Evolutionary conservation across 2,888 invertebrate genomes (phyloP), one percentile per base, ranked within the genome.

Genomic region (Antheraea assamensis): DNA sequence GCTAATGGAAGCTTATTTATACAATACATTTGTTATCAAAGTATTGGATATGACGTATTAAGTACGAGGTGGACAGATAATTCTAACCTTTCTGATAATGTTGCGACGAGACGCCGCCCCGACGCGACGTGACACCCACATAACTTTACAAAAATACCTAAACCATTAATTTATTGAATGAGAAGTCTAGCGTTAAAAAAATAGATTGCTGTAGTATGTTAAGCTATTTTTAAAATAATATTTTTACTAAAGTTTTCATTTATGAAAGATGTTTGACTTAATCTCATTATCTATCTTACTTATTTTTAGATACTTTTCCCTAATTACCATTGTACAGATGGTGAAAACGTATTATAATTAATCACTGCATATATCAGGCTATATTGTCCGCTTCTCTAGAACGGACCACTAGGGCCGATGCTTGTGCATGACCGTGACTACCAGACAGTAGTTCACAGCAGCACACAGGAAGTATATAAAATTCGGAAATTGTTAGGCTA

Each of bases 101-200:
- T 42, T 61, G 64, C 49, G 70, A 24, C 72, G 47, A 74, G 74
- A 74, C 72, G 74, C 74, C 70, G 58, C 72, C 70, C 64, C 10
- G 58, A 24, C 74, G 71, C 74, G 61, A 30, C 30, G 61, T 66
- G 42, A 74, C 72, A 35, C 72, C 52, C 42, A 55, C 68, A 2
- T 27, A 55, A 42, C 31, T 31, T 66, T 52, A 68, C 30, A 47
- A 27, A 30, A 72, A 64, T 72, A 72, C 49, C 30, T 66, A 72
- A 35, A 35, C 19, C 35, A 35, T 35, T n/a, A 35, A 68, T 35
- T n/a, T 68, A 68, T 68, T 68, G 35, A 68, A 8, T 35, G 35
- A 68, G 35, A 68, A 64, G 61, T 64, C 61, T 64, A 30, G 61
- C 17, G 27, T 13, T 4, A 15, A 17, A 3, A 64, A 27, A 64